A percentile compares a stretch with the other conserved stretches of the same genome.
These are phyloP conservation scores for Triplophysa siluroides DNA, from an alignment of 2,113 vertebrate species.

Conservation along the genomic window DNA sequence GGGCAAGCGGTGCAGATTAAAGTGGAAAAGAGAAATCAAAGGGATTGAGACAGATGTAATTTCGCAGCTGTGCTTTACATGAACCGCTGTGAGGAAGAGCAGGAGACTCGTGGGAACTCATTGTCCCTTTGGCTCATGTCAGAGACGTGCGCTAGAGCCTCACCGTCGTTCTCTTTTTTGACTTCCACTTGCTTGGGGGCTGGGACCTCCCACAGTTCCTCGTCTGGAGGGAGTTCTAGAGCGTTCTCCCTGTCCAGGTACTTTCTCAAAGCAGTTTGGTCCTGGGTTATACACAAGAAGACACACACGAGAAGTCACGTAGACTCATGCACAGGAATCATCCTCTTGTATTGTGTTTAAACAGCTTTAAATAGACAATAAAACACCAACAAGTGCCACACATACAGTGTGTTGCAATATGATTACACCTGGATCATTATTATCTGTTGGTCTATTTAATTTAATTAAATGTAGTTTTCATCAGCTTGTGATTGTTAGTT, in stretches of 20 bases:
- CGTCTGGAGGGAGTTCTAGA: constrained; percentile 66
- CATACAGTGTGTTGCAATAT: no score
- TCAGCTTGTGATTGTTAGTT: no score
- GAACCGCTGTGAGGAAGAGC: neutral
- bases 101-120: neutral
- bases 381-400: no score
- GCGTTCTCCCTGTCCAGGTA: constrained; percentile 66
- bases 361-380: no score
- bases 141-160: neutral
- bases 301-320: neutral
- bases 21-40: constrained; percentile 5
- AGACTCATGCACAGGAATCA: neutral
- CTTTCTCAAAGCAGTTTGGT: constrained; percentile 59
- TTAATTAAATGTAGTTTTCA: no score
- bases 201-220: constrained; percentile 75
- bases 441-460: no score
- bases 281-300: constrained; percentile 55
- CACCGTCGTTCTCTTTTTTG: constrained; percentile 46
- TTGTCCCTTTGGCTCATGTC: neutral
- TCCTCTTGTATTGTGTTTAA: neutral
- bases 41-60: constrained; percentile 18
- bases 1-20: constrained; percentile 29
- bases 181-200: constrained; percentile 55
- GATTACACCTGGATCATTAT: no score
- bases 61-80: constrained; percentile 12